These are phyloP conservation scores for Aphis craccivora DNA, from an alignment of 1,140 invertebrate species.

Conservation along the genomic window DNA sequence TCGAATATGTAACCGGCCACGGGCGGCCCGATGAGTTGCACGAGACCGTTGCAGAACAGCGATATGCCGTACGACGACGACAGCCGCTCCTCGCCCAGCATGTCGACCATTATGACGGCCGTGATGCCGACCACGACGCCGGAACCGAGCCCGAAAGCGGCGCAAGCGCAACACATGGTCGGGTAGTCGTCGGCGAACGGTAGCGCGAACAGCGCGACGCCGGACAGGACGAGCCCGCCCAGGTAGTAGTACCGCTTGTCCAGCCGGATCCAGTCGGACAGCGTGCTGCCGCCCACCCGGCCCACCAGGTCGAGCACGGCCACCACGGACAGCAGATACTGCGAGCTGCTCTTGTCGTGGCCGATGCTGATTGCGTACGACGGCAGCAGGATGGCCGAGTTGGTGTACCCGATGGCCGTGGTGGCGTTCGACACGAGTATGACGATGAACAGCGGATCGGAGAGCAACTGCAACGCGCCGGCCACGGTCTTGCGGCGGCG, in stretches of 20 bases:
- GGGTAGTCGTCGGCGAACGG: slow-evolving; percentile 70
- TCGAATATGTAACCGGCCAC: slow-evolving; percentile 76
- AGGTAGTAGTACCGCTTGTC: slow-evolving; percentile 84
- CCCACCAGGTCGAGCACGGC: slow-evolving; percentile 81
- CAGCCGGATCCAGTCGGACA: slow-evolving; percentile 76
- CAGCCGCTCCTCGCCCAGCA: slow-evolving; percentile 81
- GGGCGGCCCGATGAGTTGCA: slow-evolving; percentile 81
- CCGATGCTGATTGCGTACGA: slow-evolving; percentile 74
- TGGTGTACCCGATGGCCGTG: slow-evolving; percentile 84
- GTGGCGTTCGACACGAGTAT: slow-evolving; percentile 84
- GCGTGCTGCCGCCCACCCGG: slow-evolving; percentile 79
- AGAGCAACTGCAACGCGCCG: slow-evolving; percentile 70
- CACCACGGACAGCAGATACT: slow-evolving; percentile 78
- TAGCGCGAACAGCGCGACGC: slow-evolving; percentile 73
- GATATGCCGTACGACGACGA: slow-evolving; percentile 86
- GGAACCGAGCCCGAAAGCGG: slow-evolving; percentile 79
- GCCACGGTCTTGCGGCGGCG: neutral
- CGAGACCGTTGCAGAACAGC: slow-evolving; percentile 81
- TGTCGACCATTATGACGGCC: slow-evolving; percentile 84
- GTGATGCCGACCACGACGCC: slow-evolving; percentile 87
- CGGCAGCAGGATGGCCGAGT: slow-evolving; percentile 82
- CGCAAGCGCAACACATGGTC: slow-evolving; percentile 73
- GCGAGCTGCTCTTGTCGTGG: slow-evolving; percentile 74
- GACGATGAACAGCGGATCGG: slow-evolving; percentile 80
- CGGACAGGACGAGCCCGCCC: slow-evolving; percentile 77